Percentiles rank a stretch among this genome's conserved stretches.
These are phyloP conservation scores for Frankliniella fusca DNA, from an alignment of 2,888 invertebrate species.

Conservation along the genomic window DNA sequence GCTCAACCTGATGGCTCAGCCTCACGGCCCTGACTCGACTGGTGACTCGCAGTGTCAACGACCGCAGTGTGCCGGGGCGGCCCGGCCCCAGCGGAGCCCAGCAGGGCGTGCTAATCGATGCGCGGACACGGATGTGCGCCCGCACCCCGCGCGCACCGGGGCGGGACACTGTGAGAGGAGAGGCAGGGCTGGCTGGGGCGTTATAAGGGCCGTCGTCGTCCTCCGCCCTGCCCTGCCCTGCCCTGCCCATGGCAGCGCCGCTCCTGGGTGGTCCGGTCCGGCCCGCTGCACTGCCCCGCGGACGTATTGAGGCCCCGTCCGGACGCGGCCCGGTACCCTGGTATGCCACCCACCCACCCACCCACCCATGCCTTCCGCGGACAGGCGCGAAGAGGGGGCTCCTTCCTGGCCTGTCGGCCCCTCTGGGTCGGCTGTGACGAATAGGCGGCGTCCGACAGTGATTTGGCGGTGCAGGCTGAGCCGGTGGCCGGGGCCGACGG, in stretches of 20 bases:
- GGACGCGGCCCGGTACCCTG: neutral
- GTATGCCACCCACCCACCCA: neutral
- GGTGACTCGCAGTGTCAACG: too few species aligned
- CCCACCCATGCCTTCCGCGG: neutral
- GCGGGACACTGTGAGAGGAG: too few species aligned
- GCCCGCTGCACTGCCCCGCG: neutral
- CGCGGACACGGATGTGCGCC: neutral
- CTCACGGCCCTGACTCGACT: too few species aligned
- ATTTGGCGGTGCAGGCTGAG: neutral
- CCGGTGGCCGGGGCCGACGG: neutral
- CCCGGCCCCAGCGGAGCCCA: neutral
- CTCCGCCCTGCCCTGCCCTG: neutral
- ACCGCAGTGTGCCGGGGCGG: neutral
- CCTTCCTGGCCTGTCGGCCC: neutral
- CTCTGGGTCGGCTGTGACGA: slow-evolving; percentile 8
- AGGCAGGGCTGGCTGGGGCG: too few species aligned
- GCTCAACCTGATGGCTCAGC: neutral
- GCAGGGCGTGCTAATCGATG: neutral
- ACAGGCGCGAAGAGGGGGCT: neutral
- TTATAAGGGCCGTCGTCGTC: neutral
- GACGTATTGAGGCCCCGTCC: neutral
- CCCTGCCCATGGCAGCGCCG: neutral
- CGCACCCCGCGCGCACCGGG: neutral
- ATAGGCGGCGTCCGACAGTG: neutral
- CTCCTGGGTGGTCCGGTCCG: neutral